Percentiles rank a stretch among this genome's conserved stretches.
phyloP scores from a whole-genome alignment of 2,888 invertebrate species.

The Buathra laborator region DNA sequence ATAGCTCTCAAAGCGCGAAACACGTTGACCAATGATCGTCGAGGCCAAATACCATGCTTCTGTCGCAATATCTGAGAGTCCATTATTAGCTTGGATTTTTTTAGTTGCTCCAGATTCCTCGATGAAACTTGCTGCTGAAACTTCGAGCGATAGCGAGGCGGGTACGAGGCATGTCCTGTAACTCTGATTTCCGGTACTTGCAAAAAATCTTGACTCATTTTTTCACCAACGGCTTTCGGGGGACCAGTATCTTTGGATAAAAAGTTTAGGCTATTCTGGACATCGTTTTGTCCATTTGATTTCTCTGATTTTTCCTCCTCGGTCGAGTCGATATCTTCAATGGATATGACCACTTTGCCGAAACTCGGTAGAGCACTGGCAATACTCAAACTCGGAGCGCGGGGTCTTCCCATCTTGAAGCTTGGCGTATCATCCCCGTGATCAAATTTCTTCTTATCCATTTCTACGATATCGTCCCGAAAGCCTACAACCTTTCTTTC shows the following conservation, averaged over 20 bases:
- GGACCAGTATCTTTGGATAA: constrained; percentile 26
- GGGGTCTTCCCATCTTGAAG: constrained; percentile 59
- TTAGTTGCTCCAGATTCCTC: background rate
- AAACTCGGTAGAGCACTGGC: constrained; percentile 76
- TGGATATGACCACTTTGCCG: constrained; percentile 69
- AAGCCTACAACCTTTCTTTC: constrained; percentile 21
- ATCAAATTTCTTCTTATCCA: constrained; percentile 15
- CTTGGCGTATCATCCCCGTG: constrained; percentile 32
- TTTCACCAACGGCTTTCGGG: background rate
- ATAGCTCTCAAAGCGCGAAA: constrained; percentile 66
- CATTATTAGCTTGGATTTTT: constrained; percentile 4
- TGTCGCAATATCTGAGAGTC: constrained; percentile 27
- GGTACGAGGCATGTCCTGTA: constrained; percentile 45
- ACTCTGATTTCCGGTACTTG: constrained; percentile 54
- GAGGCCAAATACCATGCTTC: constrained; percentile 56
- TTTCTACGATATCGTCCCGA: constrained; percentile 51
- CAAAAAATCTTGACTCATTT: constrained; percentile 39
- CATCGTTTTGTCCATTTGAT: background rate
- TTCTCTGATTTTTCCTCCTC: constrained; percentile 47
- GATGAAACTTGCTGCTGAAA: background rate
- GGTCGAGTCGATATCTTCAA: constrained; percentile 69
- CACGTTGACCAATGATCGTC: constrained; percentile 60
- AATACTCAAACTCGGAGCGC: constrained; percentile 77
- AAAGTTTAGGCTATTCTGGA: background rate
- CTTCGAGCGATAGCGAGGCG: constrained; percentile 22